These are phyloP conservation scores for Heterochromis multidens DNA, from an alignment of 2,113 vertebrate species.

Conservation along the genomic window DNA sequence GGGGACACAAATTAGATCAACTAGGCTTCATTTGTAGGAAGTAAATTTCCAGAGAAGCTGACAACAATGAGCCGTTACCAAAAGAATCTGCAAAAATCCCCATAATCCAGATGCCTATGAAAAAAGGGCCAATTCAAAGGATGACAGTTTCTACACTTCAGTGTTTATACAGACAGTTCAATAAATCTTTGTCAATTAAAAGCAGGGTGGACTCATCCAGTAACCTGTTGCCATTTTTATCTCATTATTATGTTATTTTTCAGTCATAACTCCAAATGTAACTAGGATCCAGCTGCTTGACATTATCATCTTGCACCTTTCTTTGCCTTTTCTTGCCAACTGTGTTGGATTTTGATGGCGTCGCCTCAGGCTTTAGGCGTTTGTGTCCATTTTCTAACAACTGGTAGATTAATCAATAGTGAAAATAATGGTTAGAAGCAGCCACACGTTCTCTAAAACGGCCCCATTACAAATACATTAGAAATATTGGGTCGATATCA, in stretches of 20 bases:
- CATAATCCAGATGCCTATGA: not conserved
- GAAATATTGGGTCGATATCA: not conserved
- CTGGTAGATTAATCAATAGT: not conserved
- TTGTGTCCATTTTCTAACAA: not conserved
- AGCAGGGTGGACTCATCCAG: no score
- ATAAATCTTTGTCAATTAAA: accelerated
- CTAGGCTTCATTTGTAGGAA: not conserved
- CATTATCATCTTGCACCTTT: accelerated
- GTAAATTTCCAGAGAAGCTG: not conserved
- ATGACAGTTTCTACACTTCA: not conserved
- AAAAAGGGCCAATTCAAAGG: not conserved
- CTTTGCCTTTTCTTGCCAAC: not conserved
- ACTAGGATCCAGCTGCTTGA: not conserved
- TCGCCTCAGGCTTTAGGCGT: not conserved
- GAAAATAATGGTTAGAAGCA: not conserved
- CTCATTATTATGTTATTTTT: no score
- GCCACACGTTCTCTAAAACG: not conserved
- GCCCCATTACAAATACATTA: not conserved
- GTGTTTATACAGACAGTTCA: not conserved
- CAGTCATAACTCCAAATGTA: no score
- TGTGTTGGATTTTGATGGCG: not conserved
- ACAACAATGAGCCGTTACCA: not conserved
- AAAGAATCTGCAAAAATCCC: not conserved
- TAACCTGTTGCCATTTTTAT: no score
- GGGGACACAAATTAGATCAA: not conserved